A percentile compares a stretch with the other conserved stretches of the same genome.
Conservation (phyloP, 2,113 vertebrate genomes). For the Gambusia affinis region DNA sequence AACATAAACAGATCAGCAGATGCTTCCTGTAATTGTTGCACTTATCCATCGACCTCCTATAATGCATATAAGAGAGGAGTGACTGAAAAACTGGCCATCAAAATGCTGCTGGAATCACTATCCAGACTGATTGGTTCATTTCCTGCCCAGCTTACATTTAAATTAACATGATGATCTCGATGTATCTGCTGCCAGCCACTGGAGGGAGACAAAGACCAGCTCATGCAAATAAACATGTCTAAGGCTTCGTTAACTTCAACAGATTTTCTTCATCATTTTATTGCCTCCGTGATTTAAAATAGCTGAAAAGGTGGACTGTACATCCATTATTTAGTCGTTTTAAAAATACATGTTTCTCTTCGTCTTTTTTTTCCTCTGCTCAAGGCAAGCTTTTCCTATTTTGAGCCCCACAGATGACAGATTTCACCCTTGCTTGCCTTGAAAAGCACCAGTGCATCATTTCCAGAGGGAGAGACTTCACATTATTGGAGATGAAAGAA, state of each 20-base stretch:
- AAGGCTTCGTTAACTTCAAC: conserved; percentile 7
- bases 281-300: conserved; percentile 17
- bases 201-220: conserved; percentile 67
- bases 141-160: conserved; percentile 18
- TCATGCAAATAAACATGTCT: conserved; percentile 3
- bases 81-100: conserved; percentile 20
- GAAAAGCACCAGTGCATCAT: conserved; percentile 33
- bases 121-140: conserved; percentile 2
- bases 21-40: conserved; percentile 33
- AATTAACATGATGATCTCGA: not conserved
- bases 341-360: not conserved
- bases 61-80: conserved; percentile 20
- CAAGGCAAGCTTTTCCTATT: conserved; percentile 8
- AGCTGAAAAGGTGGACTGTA: conserved; percentile 28
- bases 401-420: conserved; percentile 37
- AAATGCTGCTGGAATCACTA: conserved; percentile 26
- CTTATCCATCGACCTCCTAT: conserved; percentile 18
- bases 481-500: conserved; percentile 31
- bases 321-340: conserved; percentile 11
- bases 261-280: conserved; percentile 22
- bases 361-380: conserved; percentile 13
- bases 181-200: conserved; percentile 30
- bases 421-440: conserved; percentile 27
- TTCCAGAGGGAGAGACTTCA: conserved; percentile 34
- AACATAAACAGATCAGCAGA: conserved; percentile 31